A percentile compares a stretch with the other conserved stretches of the same genome.
phyloP scores from a whole-genome alignment of 2,113 vertebrate species.

The Chaetorhynchus papuensis region DNA sequence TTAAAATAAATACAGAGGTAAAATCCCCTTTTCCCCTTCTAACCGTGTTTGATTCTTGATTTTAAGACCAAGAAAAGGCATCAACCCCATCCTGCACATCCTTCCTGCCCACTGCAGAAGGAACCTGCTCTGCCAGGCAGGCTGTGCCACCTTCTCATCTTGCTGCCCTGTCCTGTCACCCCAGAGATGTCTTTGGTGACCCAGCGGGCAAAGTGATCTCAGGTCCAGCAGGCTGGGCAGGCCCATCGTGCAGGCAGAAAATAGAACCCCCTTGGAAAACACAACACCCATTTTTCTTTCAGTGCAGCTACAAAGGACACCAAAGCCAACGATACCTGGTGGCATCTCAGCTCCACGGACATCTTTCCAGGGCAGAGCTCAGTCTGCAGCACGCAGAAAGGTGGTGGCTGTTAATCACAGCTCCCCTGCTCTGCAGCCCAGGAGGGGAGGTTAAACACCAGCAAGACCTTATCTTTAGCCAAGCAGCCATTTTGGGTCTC shows the following conservation, averaged over 20 bases:
- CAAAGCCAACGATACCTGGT: neutral
- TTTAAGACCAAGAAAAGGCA: no score
- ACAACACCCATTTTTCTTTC: rapidly evolving
- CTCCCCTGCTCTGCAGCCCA: neutral
- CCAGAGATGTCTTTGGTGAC: neutral
- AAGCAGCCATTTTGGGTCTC: neutral
- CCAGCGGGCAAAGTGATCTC: neutral
- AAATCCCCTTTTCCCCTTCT: no score
- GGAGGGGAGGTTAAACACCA: neutral
- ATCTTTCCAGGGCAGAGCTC: neutral
- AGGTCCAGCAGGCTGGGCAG: neutral
- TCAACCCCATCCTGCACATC: neutral
- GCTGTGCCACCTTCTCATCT: neutral
- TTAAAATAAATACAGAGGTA: no score
- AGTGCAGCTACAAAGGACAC: neutral
- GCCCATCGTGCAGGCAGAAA: neutral
- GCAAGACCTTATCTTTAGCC: neutral
- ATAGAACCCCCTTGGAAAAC: neutral
- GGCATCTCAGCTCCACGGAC: neutral
- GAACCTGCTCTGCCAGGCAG: no score
- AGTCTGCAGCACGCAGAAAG: neutral
- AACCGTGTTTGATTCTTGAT: no score
- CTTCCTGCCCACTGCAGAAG: neutral
- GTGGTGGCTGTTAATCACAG: neutral
- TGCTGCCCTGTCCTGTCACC: neutral